These are phyloP conservation scores for Sebastes schlegelii DNA, from an alignment of 2,113 vertebrate genomes.

Conservation along the genomic window DNA sequence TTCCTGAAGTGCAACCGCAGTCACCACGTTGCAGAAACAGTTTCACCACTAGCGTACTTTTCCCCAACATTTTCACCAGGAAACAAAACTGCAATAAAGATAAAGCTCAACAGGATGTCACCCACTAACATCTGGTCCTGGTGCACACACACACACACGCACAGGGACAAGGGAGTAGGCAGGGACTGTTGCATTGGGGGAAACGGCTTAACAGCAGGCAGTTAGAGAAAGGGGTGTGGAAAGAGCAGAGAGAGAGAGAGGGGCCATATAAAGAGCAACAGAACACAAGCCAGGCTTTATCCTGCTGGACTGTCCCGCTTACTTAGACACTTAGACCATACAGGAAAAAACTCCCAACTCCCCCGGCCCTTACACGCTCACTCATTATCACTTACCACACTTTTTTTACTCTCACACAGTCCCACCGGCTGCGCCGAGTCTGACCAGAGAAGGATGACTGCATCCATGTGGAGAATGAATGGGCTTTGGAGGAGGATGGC, in stretches of 20 bases:
- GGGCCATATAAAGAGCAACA: constrained; percentile 80
- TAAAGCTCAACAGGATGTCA: constrained; percentile 28
- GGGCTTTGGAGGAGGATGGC: constrained; percentile 72
- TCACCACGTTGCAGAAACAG: not conserved
- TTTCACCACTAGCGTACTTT: not conserved
- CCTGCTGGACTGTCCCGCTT: constrained; percentile 76
- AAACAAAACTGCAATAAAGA: constrained; percentile 3
- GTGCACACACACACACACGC: constrained; percentile 20
- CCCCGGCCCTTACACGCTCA: constrained; percentile 25
- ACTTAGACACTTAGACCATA: constrained; percentile 73
- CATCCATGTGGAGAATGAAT: constrained; percentile 80
- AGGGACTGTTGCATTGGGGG: constrained; percentile 52
- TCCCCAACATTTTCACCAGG: constrained; percentile 4
- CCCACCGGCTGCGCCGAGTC: constrained; percentile 33
- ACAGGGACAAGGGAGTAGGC: constrained; percentile 51
- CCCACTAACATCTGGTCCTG: constrained; percentile 15
- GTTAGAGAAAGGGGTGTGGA: constrained; percentile 78
- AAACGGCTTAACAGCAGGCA: constrained; percentile 60
- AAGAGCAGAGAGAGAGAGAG: constrained; percentile 55
- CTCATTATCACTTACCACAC: constrained; percentile 51
- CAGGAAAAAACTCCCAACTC: constrained; percentile 78
- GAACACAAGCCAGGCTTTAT: constrained; percentile 81
- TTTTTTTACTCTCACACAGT: constrained; percentile 37
- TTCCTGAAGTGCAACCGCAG: not conserved
- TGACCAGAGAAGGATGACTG: constrained; percentile 70